Evolutionary conservation across 2,113 vertebrate species (phyloP).

Genomic region (Hystrix brachyura): DNA sequence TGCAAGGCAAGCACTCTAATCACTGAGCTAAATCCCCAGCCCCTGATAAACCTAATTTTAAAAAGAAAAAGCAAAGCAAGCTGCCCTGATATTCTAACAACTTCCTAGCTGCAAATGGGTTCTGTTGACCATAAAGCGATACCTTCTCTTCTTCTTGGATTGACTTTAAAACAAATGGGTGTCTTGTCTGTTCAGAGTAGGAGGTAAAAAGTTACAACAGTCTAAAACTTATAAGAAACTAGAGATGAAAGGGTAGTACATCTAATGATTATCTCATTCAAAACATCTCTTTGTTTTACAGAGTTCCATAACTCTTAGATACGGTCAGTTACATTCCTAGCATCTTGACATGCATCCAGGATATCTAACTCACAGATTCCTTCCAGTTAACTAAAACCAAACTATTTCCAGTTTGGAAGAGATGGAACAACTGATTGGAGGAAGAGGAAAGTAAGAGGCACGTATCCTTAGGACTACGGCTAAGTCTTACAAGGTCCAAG

Average conservation of each 20-base stretch:
- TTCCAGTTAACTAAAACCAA: conserved; percentile 57
- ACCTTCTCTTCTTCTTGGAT: not conserved
- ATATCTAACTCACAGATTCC: conserved; percentile 29
- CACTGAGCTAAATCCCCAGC: no score
- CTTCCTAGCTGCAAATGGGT: conserved; percentile 43
- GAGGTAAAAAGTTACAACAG: not conserved
- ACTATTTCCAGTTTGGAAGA: not conserved
- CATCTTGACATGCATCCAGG: not conserved
- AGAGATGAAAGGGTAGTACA: not conserved
- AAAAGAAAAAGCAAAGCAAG: conserved; percentile 48
- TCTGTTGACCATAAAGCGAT: conserved; percentile 43
- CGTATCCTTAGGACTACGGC: not conserved
- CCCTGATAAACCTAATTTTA: conserved; percentile 60
- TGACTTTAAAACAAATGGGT: conserved; percentile 26
- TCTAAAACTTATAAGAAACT: conserved; percentile 18
- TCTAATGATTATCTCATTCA: conserved; percentile 42
- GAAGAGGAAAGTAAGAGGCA: not conserved
- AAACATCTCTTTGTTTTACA: not conserved
- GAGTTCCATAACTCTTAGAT: not conserved
- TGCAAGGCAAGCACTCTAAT: no score
- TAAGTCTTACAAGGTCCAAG: not conserved
- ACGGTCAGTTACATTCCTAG: conserved; percentile 3
- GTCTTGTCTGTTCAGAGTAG: not conserved
- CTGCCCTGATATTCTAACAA: conserved; percentile 24
- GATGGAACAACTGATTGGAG: not conserved